Evolutionary conservation across 1,140 invertebrate genomes (phyloP).

Genomic region (Bombus impatiens): DNA sequence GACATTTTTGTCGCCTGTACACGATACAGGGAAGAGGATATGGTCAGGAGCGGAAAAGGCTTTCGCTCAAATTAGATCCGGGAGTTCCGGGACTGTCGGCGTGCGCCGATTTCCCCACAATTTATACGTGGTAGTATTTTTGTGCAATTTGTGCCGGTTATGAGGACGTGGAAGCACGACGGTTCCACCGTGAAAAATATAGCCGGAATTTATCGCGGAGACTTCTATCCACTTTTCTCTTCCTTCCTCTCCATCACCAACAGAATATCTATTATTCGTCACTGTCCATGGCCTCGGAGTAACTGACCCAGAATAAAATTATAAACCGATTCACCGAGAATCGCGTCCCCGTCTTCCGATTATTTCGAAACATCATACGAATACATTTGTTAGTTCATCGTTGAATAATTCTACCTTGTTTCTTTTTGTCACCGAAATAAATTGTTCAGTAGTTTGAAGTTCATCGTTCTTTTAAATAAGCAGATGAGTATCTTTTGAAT

Average conservation of each 20-base stretch:
- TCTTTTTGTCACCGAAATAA: neutral
- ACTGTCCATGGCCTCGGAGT: conserved; percentile 53
- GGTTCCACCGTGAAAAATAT: conserved; percentile 69
- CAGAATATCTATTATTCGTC: conserved; percentile 69
- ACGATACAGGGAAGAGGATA: conserved; percentile 44
- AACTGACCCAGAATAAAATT: conserved; percentile 53
- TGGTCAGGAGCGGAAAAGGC: conserved; percentile 60
- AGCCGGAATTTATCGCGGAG: conserved; percentile 70
- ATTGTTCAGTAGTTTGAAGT: neutral
- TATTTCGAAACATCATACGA: neutral
- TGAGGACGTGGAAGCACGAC: conserved; percentile 67
- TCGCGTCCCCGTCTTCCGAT: conserved; percentile 5
- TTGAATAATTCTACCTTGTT: neutral
- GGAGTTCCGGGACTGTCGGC: conserved; percentile 57
- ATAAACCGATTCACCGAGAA: conserved; percentile 40
- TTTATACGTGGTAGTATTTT: conserved; percentile 73
- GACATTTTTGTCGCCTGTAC: conserved; percentile 38
- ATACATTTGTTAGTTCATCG: neutral
- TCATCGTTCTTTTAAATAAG: neutral
- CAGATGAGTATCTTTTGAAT: neutral
- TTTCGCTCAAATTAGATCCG: conserved; percentile 71
- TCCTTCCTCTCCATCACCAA: conserved; percentile 43
- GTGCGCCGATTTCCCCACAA: conserved; percentile 65
- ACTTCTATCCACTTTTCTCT: conserved; percentile 40
- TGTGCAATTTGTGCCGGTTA: conserved; percentile 74